Percentiles rank a stretch among this genome's conserved stretches.
Evolutionary conservation across 2,113 vertebrate genomes (phyloP).

Genomic region (Macquaria australasica): DNA sequence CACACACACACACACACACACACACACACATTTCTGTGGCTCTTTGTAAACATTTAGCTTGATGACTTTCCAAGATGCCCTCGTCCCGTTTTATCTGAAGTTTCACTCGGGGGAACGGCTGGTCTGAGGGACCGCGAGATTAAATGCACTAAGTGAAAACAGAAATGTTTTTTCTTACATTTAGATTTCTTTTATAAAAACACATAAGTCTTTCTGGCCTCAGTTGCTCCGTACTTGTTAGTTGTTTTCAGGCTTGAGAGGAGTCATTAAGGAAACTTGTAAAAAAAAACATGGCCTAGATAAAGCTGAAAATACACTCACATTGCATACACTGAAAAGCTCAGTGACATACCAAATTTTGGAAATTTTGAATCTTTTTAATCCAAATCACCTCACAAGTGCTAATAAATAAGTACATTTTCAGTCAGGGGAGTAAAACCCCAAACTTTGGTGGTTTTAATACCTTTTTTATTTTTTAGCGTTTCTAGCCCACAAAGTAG

Average conservation of each 20-base stretch:
- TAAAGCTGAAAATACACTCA: no score
- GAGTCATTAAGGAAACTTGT: constrained; percentile 44
- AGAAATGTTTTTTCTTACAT: constrained; percentile 57
- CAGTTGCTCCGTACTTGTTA: background rate
- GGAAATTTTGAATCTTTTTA: background rate
- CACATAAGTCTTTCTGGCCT: background rate
- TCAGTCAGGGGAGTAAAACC: background rate
- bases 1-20: constrained; percentile 3
- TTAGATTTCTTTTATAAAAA: constrained; percentile 51
- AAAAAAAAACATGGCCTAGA: constrained; percentile 38
- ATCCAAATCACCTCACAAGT: background rate
- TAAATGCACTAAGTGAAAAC: constrained; percentile 70
- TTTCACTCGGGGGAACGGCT: constrained; percentile 49
- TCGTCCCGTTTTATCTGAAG: constrained; percentile 75
- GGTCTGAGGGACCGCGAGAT: constrained; percentile 57
- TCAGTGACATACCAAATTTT: no score
- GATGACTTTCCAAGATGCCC: constrained; percentile 81
- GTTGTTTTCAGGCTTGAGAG: constrained; percentile 22
- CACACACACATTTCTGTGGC: constrained; percentile 61
- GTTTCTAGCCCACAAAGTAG: no score
- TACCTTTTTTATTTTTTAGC: no score
- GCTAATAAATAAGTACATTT: background rate
- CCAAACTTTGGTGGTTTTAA: no score
- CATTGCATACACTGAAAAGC: no score
- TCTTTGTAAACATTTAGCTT: constrained; percentile 82